Conservation (phyloP, 2,888 invertebrate species). For the Hyalella azteca region DNA sequence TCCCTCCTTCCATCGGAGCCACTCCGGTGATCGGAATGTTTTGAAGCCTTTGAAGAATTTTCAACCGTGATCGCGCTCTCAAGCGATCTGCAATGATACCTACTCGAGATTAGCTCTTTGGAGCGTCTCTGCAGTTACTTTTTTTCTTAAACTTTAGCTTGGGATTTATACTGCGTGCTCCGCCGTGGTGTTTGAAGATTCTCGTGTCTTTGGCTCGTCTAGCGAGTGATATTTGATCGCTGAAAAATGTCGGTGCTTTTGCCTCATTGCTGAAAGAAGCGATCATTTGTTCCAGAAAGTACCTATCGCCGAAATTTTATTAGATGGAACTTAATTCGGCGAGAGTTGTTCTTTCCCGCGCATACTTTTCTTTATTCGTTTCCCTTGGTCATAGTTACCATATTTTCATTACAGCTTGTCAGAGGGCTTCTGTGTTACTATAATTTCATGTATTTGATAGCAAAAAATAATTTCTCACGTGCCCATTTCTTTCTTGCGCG, state of each 20-base stretch:
- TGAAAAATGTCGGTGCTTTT: neutral
- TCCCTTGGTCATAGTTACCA: too few relatives aligned
- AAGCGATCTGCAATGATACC: conserved; percentile 11
- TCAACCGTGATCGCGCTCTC: neutral
- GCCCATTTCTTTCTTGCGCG: too few relatives aligned
- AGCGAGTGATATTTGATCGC: neutral
- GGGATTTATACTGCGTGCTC: too few relatives aligned
- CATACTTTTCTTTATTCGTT: too few relatives aligned
- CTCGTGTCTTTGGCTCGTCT: neutral
- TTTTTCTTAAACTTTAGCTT: neutral
- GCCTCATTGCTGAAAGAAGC: neutral
- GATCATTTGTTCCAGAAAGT: conserved; percentile 13
- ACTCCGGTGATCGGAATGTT: conserved; percentile 14
- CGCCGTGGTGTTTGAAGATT: neutral
- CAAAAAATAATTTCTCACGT: too few relatives aligned
- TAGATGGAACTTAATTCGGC: neutral
- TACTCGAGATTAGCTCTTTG: conserved; percentile 7
- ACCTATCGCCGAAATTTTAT: neutral
- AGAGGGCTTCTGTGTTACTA: too few relatives aligned
- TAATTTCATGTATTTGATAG: too few relatives aligned
- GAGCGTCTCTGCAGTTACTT: neutral
- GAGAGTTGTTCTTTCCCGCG: too few relatives aligned
- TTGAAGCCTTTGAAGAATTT: conserved; percentile 32
- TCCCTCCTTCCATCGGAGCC: conserved; percentile 2
- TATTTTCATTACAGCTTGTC: too few relatives aligned